Evolutionary conservation across 2,797 vertebrate species (phyloP).

Genomic region (Phalloptychus januarius): DNA sequence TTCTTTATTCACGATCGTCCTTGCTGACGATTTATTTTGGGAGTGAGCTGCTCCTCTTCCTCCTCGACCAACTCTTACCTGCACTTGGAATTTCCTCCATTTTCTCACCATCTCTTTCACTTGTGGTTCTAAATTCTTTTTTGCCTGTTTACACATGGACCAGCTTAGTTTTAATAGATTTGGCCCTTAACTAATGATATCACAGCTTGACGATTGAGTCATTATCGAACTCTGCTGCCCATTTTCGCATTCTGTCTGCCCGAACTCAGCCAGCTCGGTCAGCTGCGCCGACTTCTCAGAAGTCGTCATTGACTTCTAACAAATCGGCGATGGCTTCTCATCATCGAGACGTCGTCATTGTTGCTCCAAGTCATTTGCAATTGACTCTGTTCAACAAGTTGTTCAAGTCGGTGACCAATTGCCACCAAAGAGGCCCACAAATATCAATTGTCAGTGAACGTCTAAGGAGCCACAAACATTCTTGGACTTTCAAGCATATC

Average conservation of each 20-base stretch:
- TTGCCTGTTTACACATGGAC: background rate
- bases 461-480: background rate
- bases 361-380: too few species aligned
- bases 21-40: too few species aligned
- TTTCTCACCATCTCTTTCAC: too few species aligned
- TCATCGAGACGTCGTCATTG: too few species aligned
- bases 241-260: background rate
- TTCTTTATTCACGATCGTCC: too few species aligned
- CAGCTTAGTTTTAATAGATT: background rate
- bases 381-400: too few species aligned
- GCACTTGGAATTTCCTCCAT: too few species aligned
- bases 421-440: background rate
- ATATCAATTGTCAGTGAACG: background rate
- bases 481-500: background rate
- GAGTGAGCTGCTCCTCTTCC: too few species aligned
- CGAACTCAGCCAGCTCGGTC: background rate
- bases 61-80: too few species aligned
- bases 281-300: background rate
- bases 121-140: background rate
- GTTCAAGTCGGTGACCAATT: background rate
- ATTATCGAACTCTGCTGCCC: background rate
- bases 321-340: too few species aligned
- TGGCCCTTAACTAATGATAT: background rate
- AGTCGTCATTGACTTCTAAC: background rate
- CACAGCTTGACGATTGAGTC: background rate